Evolutionary conservation across 2,888 invertebrate genomes (phyloP), one percentile per base, ranked within the genome.

Genomic region (Drosophila pegasa): DNA sequence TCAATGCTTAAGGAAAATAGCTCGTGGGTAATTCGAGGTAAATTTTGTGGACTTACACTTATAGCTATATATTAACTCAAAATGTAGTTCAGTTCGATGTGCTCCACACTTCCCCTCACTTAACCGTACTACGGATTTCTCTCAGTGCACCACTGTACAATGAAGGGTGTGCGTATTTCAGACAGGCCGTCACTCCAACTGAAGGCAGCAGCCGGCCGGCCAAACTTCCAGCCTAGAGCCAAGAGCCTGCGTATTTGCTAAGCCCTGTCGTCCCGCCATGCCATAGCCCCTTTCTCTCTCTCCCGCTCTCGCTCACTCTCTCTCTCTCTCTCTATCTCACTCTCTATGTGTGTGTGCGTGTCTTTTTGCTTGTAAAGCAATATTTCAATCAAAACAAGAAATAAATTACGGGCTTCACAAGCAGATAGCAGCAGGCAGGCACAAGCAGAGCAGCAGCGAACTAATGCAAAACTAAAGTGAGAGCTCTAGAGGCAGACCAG

Each of bases 311-410:
- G 22, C 12, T 33, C 35, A 63, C 45, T 60, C 16, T 52, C 33
- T 63, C n/a, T 14, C 7, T 14, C 37, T 27, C 43, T n/a, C 25
- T 8, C 20, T 47, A 41, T 27, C 12, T 33, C 35, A 63, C 45
- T 60, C 16, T 52, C 33, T 63, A 20, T 65, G 57, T 65, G 65
- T 71, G 71, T 78, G 75, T 75, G 64, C 77, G 77, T 80, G 82
- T 82, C 71, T 70, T 80, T 84, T 75, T 80, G 82, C 87, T 80
- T 85, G 85, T 83, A 83, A 86, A 78, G 89, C 89, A 89, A 89
- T 89, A 89, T 89, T 89, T 89, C 89, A 89, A 89, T 89, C 89
- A 89, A 87, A 89, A 89, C 82, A 85, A 83, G 83, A 85, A 83
- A 83, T 83, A 83, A 83, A 83, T 83, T 85, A 83, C 83, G 75